A percentile compares a stretch with the other conserved stretches of the same genome.
Conservation (phyloP, 2,113 vertebrate genomes). For the Barnardius zonarius region DNA sequence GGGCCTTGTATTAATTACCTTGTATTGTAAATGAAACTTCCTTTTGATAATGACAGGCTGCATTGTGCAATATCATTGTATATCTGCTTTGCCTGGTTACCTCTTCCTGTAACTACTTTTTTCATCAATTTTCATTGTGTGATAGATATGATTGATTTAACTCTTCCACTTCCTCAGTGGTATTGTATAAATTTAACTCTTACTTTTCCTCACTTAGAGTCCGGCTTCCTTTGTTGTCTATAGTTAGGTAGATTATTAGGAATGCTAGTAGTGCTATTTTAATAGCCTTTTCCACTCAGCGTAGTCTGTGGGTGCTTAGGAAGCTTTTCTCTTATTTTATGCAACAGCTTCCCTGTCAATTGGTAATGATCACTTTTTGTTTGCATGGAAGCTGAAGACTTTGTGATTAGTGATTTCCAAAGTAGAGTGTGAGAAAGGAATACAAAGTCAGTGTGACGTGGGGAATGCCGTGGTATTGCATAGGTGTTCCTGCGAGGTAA, state of each 20-base stretch:
- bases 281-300: not conserved
- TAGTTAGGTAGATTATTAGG: not conserved
- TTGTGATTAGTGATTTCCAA: not conserved
- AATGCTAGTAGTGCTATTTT: not conserved
- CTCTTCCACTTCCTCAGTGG: not conserved
- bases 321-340: not conserved
- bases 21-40: not conserved
- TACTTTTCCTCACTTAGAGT: not conserved
- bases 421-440: not conserved
- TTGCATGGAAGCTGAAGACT: not conserved
- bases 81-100: not conserved
- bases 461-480: not conserved
- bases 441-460: not conserved
- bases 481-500: not conserved
- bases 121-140: not conserved
- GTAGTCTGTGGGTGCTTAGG: not conserved
- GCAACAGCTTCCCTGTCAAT: not conserved
- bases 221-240: not conserved
- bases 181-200: not conserved
- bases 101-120: not conserved
- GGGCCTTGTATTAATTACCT: not conserved
- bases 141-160: not conserved
- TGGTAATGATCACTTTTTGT: not conserved
- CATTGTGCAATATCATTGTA: not conserved
- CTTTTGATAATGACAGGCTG: not conserved